Base-by-base conservation (phyloP, 2,113 vertebrate genomes). In the Meriones unguiculatus region DNA sequence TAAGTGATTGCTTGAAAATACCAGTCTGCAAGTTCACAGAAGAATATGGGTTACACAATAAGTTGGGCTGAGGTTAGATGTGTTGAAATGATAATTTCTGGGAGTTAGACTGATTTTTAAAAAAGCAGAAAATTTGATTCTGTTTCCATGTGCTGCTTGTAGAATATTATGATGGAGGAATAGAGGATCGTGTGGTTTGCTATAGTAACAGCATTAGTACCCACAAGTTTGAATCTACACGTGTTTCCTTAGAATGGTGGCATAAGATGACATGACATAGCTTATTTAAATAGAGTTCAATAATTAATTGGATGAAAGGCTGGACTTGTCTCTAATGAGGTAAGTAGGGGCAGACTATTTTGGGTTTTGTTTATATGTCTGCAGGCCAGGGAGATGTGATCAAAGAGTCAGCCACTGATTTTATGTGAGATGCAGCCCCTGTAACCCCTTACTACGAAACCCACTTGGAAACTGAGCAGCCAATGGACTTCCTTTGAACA, bases 1-100 rank as follows among this genome's bases (percentile, higher is more conserved):
- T 72, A 72, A 82, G 18, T 92, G 84, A 82, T 76, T 95, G 18
- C 90, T 94, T 82, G 62, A 91, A 96, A 92, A 84, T 78, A 24
- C 7, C 24, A 32, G 1, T 75, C 12, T 91, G 24, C 52, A 77
- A 87, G 28, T 8, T 77, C 46, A 94, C 54, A 87, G 87, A 94
- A 76, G 46, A 85, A 50, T 35, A 75, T 46, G 54, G 41, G 18
- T 82, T 90, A 73, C 11, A 18, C 85, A 13, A 57, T 87, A 85
- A 41, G 28, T 11, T 67, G 22, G 32, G 5, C 69, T 89, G 25
- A 62, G n/a, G 28, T 57, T 73, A 84, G 50, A 87, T 84, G 11
- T 87, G 2, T 90, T 75, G 57, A 93, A 72, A 87, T 41, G 24
- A 32, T 81, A 70, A 89, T 90, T 50, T 90, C 50, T 84, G 35